These are phyloP conservation scores for Proisotoma minuta DNA, from an alignment of 2,888 invertebrate genomes.

Conservation along the genomic window DNA sequence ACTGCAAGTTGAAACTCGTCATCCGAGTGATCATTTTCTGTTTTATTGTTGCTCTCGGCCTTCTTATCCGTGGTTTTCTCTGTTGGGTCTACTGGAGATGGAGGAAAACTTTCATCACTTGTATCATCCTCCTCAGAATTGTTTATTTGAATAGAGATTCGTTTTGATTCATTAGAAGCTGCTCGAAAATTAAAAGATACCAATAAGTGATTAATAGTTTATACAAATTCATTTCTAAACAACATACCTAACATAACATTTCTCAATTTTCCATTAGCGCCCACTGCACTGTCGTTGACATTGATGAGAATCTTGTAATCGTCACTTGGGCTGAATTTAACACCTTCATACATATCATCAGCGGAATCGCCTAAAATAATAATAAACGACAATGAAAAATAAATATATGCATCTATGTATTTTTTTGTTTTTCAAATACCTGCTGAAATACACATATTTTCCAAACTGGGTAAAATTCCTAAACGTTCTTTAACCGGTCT, in stretches of 20 bases:
- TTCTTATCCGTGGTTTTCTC: not conserved
- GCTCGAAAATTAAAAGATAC: not conserved
- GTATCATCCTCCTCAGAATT: constrained; percentile 7
- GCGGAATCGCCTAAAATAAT: constrained; percentile 1
- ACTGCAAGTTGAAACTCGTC: not conserved
- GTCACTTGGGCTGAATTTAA: not conserved
- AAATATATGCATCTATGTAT: not conserved
- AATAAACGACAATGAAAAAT: not conserved
- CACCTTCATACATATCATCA: not conserved
- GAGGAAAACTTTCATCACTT: not conserved
- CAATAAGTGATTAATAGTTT: too few species aligned
- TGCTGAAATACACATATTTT: too few species aligned
- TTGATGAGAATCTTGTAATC: constrained; percentile 11
- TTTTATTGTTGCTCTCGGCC: not conserved
- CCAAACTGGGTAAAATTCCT: not conserved
- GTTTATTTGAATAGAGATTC: constrained; percentile 12
- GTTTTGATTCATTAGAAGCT: not conserved
- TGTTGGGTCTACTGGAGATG: not conserved
- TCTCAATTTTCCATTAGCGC: not conserved
- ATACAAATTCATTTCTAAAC: not conserved
- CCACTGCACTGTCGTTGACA: not conserved
- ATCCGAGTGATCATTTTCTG: not conserved
- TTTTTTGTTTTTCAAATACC: not conserved
- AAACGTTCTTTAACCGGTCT: constrained; percentile 3
- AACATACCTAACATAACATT: constrained; percentile 9